Base-by-base conservation (phyloP, 2,797 vertebrate species). In the Silurus lanzhouensis region DNA sequence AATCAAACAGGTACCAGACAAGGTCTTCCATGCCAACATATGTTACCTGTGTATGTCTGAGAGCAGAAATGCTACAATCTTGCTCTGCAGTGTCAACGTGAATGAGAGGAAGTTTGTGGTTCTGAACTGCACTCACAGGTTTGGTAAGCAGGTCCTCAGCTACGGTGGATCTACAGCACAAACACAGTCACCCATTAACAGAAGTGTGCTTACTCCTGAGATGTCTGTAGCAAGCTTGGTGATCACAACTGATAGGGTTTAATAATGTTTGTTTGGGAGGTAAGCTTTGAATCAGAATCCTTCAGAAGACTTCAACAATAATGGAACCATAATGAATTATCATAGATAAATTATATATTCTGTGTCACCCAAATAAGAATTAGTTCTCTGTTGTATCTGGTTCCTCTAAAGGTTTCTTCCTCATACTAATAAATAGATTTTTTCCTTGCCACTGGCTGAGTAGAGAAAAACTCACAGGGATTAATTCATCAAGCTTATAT, bases 21-120 rank as follows among this genome's bases (percentile, higher is more conserved):
- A 60, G 57, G 31, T 20, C 76, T 44, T 38, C 10, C 3, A 5
- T 61, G 57, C 12, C 10, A 5, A 22, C 7, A 31, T 46, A 61
- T 71, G 17, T 94, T 95, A 97, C 96, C 87, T 90, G 94, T 61
- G 81, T 83, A 82, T 90, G 90, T 17, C 88, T 93, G 19, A 90
- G 63, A 84, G 58, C 91, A 19, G 93, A 91, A 64, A 87, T 25
- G 10, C 89, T 87, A 75, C 86, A 22, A 48, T 68, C 88, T 0
- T 91, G 93, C 67, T 95, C 95, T 58, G 85, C 83, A 55, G 82
- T 25, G 38, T 95, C 94, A 0, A 91, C 83, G 48, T 91, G 91
- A 90, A 96, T 94, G 0, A 94, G 93, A 67, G 95, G 96, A 52
- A 96, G 86, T 38, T 89, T 91, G 86, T 92, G 94, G 89, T 88